Evolutionary conservation across 2,888 invertebrate species (phyloP).

Genomic region (Cryptophagus acutangulus): DNA sequence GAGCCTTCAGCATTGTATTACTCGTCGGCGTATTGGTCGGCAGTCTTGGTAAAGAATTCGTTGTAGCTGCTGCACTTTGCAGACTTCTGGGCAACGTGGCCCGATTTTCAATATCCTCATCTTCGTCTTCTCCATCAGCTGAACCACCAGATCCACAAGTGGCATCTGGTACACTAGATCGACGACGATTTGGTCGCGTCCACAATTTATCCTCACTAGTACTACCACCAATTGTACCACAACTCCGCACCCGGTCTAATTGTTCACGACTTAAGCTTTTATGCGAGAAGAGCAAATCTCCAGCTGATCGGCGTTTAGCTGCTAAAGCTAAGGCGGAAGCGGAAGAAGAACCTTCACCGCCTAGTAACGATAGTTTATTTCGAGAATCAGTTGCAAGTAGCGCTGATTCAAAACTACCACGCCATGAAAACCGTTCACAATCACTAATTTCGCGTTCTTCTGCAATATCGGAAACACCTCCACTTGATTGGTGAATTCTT

Average conservation of each 20-base stretch:
- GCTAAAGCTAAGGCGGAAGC: constrained; percentile 64
- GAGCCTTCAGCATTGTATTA: constrained; percentile 57
- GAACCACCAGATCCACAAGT: constrained; percentile 49
- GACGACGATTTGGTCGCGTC: constrained; percentile 44
- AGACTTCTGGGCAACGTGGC: constrained; percentile 62
- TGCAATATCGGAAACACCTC: constrained; percentile 52
- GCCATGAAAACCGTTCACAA: constrained; percentile 86
- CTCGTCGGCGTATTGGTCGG: constrained; percentile 55
- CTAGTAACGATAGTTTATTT: constrained; percentile 64
- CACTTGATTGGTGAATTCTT: constrained; percentile 49
- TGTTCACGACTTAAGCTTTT: constrained; percentile 74
- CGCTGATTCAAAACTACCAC: constrained; percentile 90
- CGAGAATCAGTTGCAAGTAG: constrained; percentile 81
- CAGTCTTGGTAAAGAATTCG: constrained; percentile 74
- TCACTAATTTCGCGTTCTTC: constrained; percentile 76
- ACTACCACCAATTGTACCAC: constrained; percentile 77
- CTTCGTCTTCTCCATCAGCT: constrained; percentile 52
- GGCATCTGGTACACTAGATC: constrained; percentile 58
- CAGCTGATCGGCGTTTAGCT: constrained; percentile 75
- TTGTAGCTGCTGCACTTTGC: constrained; percentile 56
- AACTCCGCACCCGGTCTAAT: constrained; percentile 68
- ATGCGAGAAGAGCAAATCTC: constrained; percentile 74
- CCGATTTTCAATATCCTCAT: constrained; percentile 45
- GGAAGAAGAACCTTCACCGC: constrained; percentile 60
- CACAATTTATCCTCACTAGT: constrained; percentile 52